Evolutionary conservation across 2,113 vertebrate species (phyloP).

Genomic region (Falcunculus frontatus): DNA sequence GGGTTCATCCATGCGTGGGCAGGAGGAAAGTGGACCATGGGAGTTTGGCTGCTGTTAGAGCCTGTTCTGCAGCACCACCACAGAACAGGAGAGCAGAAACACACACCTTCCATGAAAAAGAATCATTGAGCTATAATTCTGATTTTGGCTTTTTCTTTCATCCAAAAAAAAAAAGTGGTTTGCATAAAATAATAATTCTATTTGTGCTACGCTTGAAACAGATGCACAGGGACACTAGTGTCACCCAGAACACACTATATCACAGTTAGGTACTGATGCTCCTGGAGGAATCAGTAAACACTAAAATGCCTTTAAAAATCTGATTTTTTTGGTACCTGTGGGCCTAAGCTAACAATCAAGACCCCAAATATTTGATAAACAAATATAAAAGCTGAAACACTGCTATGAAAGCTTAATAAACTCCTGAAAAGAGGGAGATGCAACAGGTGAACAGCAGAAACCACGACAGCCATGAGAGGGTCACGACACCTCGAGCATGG

Average conservation of each 20-base stretch:
- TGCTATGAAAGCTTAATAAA: background rate
- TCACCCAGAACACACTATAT: background rate
- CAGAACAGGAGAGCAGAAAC: background rate
- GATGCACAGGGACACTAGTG: background rate
- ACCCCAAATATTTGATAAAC: background rate
- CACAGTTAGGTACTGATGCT: background rate
- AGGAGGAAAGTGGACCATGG: background rate
- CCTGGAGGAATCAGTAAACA: background rate
- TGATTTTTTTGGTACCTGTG: background rate
- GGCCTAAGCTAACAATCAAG: background rate
- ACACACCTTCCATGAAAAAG: background rate
- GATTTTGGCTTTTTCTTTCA: background rate
- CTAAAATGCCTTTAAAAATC: background rate
- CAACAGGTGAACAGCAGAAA: background rate
- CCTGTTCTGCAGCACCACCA: background rate
- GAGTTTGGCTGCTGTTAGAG: background rate
- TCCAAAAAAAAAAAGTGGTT: background rate
- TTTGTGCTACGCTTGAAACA: background rate
- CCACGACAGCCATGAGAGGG: background rate
- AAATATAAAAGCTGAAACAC: background rate
- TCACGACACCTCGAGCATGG: background rate
- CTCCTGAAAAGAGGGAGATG: background rate
- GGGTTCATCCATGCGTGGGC: fast-evolving
- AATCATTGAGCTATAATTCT: background rate
- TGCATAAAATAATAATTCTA: background rate